Evolutionary conservation across 1,140 invertebrate species (phyloP).

Genomic region (Ceratoteleas bidentatus): DNA sequence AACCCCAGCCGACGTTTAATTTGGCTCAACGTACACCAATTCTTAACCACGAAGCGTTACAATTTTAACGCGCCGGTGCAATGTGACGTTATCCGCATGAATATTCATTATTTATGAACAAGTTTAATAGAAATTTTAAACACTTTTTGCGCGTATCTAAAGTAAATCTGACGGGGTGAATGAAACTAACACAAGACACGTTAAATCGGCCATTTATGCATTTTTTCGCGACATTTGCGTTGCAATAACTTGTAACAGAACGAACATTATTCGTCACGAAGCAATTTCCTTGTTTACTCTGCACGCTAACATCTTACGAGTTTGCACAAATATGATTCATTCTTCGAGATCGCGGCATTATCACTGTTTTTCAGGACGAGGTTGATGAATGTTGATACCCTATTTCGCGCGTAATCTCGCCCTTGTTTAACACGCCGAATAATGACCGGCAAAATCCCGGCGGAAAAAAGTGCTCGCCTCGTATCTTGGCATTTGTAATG

Average conservation of each 20-base stretch:
- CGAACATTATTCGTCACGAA: slow-evolving; percentile 57
- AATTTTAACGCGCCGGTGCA: too few species aligned
- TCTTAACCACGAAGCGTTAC: too few species aligned
- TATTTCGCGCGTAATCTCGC: slow-evolving; percentile 58
- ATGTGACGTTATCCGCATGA: too few species aligned
- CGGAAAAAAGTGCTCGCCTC: slow-evolving; percentile 2
- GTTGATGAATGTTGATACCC: slow-evolving; percentile 63
- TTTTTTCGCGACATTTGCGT: slow-evolving; percentile 58
- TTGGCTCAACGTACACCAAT: too few species aligned
- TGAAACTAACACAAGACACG: slow-evolving; percentile 10
- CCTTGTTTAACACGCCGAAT: slow-evolving; percentile 61
- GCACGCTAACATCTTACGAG: slow-evolving; percentile 50
- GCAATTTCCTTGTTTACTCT: slow-evolving; percentile 60
- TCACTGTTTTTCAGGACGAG: slow-evolving; percentile 60
- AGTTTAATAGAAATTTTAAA: too few species aligned
- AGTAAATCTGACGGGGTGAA: not conserved
- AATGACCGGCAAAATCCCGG: slow-evolving; percentile 55
- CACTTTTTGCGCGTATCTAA: too few species aligned
- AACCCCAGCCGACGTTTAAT: too few species aligned
- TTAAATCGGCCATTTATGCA: slow-evolving; percentile 44
- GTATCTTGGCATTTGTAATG: slow-evolving; percentile 55
- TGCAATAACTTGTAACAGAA: slow-evolving; percentile 53
- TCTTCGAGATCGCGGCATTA: slow-evolving; percentile 61
- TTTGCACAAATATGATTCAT: slow-evolving; percentile 63
- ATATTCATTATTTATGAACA: too few species aligned